Percentiles rank a stretch among this genome's conserved stretches.
phyloP scores from a whole-genome alignment of 1,140 invertebrate species.

The Cherax quadricarinatus region DNA sequence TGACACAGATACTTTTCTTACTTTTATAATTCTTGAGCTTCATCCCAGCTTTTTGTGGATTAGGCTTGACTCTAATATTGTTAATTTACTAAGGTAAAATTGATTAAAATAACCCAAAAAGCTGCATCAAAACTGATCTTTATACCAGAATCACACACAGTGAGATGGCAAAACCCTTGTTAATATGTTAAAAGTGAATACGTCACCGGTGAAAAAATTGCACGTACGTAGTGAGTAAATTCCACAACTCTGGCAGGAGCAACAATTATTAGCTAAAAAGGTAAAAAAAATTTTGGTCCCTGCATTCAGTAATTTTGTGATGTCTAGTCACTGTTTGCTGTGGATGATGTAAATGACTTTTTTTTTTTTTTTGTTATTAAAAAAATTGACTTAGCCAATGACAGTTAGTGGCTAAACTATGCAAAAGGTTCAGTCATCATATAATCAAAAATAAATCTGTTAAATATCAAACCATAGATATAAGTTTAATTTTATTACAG shows the following conservation, averaged over 20 bases:
- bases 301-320: constrained; percentile 23
- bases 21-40: constrained; percentile 50
- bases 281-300: not conserved
- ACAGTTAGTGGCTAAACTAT: constrained; percentile 18
- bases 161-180: constrained; percentile 36
- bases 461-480: constrained; percentile 50
- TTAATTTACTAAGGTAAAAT: constrained; percentile 28
- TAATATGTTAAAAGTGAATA: constrained; percentile 21
- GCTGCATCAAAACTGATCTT: constrained; percentile 39
- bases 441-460: constrained; percentile 48
- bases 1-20: constrained; percentile 2
- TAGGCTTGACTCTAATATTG: constrained; percentile 21
- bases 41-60: constrained; percentile 27
- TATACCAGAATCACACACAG: constrained; percentile 58
- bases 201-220: constrained; percentile 47
- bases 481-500: constrained; percentile 17
- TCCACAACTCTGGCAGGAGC: constrained; percentile 22
- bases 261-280: constrained; percentile 37
- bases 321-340: constrained; percentile 15
- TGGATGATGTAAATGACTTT: not conserved
- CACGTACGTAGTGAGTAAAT: constrained; percentile 37
- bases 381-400: constrained; percentile 16
- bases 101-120: constrained; percentile 23
- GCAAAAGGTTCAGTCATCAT: constrained; percentile 26
- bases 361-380: too few relatives aligned